Conservation (phyloP, 2,888 invertebrate genomes). For the Spicauda simplicius region DNA sequence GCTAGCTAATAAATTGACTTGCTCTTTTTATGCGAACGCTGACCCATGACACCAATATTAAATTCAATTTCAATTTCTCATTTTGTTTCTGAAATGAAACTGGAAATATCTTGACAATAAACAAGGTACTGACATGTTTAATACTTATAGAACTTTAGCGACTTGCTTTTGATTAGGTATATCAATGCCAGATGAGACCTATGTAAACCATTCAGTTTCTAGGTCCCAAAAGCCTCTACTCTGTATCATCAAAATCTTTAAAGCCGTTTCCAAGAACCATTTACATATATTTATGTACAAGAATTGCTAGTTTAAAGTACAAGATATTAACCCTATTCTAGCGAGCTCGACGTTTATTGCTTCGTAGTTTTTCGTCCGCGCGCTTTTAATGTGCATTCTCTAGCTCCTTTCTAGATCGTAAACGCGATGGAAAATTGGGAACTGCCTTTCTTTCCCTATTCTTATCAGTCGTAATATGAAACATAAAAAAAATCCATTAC, state of each 20-base stretch:
- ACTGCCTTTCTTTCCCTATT: constrained; percentile 18
- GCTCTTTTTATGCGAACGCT: too few species aligned
- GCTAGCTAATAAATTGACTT: too few species aligned
- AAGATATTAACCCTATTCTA: constrained; percentile 33
- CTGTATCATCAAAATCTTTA: neutral
- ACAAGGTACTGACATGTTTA: too few species aligned
- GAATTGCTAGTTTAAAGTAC: constrained; percentile 1
- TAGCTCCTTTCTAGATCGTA: constrained; percentile 25
- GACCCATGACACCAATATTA: too few species aligned
- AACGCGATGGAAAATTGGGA: constrained; percentile 33
- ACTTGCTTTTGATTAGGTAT: too few species aligned
- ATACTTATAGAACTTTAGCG: too few species aligned
- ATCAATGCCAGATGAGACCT: too few species aligned
- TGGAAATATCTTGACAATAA: too few species aligned
- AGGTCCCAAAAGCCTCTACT: neutral
- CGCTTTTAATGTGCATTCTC: constrained; percentile 33
- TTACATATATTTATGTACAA: neutral
- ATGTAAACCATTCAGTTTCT: neutral
- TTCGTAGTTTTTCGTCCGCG: constrained; percentile 29
- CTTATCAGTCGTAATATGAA: constrained; percentile 11
- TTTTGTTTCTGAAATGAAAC: too few species aligned
- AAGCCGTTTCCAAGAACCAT: neutral
- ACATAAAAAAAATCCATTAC: constrained; percentile 28
- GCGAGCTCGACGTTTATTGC: constrained; percentile 28
- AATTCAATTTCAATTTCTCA: too few species aligned